These are phyloP conservation scores for Agapostemon virescens DNA, from an alignment of 2,888 invertebrate species.

Conservation along the genomic window DNA sequence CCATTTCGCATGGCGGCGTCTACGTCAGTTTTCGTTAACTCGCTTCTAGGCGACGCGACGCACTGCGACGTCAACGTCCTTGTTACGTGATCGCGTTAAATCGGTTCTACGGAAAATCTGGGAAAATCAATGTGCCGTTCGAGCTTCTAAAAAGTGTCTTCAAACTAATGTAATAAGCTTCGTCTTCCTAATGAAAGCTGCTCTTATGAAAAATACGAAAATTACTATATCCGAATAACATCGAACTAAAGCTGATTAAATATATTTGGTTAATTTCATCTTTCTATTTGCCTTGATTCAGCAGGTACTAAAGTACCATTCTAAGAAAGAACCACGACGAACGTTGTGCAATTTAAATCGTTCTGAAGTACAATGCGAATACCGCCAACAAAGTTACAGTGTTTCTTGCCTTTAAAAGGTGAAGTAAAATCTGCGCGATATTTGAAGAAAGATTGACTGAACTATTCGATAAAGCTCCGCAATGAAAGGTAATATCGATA, in stretches of 20 bases:
- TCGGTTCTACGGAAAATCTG: slow-evolving; percentile 7
- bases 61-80: slow-evolving; percentile 52
- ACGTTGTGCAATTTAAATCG: not conserved
- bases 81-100: slow-evolving; percentile 55
- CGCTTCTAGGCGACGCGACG: slow-evolving; percentile 37
- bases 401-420: not conserved
- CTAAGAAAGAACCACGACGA: not conserved
- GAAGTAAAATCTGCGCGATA: not conserved
- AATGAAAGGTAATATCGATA: not conserved
- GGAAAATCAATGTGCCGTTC: not conserved
- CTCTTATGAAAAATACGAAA: too few relatives aligned
- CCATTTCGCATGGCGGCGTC: slow-evolving; percentile 47
- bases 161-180: not conserved
- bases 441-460: not conserved
- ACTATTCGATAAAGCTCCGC: too few relatives aligned
- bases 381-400: too few relatives aligned
- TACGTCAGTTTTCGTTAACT: slow-evolving; percentile 69
- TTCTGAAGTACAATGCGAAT: not conserved
- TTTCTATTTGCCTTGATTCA: too few relatives aligned
- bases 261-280: too few relatives aligned
- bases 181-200: not conserved
- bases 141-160: not conserved
- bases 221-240: too few relatives aligned
- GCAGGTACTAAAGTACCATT: too few relatives aligned
- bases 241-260: too few relatives aligned